Base-by-base conservation (phyloP, 2,888 invertebrate species). In the Ormyrus pomaceus region DNA sequence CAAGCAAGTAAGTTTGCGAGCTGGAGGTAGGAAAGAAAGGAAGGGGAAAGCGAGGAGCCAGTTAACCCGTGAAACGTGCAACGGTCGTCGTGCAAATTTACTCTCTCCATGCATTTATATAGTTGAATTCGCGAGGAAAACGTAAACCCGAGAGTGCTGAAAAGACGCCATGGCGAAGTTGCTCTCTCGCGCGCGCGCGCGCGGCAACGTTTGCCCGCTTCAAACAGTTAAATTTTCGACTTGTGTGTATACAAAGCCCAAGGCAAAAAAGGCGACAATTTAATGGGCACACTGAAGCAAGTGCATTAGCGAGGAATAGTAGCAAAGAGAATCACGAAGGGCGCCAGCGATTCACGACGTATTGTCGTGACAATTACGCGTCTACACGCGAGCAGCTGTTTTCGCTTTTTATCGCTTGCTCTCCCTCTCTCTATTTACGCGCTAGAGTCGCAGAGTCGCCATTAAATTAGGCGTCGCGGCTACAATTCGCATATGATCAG, bases 91-190 rank as follows among this genome's bases (percentile, higher is more conserved):
- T 68, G 69, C 69, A 73, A 79, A 82, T 79, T 79, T 79, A 79
- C 76, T 73, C 70, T 74, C 74, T 82, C 77, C 51, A 77, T 79
- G 82, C 82, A 82, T 79, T 79, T 79, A 77, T 82, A 82, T 77
- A 82, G 82, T 79, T 73, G 73, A 82, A 82, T 79, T 79, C 79
- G 71, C 59, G 62, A 81, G 70, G 73, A 66, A 64, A 75, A 45
- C 61, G 66, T 75, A 71, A 71, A 79, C 58, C 50, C 50, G 56
- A 73, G 66, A 78, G 62, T 68, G 56, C 68, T 58, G 68, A 62
- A 78, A 68, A 78, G 68, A 65, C 66, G 66, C n/a, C 46, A 65
- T 6, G 55, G 11, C 48, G 55, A 11, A n/a, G 48, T 11, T 46
- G 10, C 66, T 51, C 19, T 6, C 11, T 55, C 5, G 6, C 65